Evolutionary conservation across 2,888 invertebrate species (phyloP).

Genomic region (Tenthredo amoena): DNA sequence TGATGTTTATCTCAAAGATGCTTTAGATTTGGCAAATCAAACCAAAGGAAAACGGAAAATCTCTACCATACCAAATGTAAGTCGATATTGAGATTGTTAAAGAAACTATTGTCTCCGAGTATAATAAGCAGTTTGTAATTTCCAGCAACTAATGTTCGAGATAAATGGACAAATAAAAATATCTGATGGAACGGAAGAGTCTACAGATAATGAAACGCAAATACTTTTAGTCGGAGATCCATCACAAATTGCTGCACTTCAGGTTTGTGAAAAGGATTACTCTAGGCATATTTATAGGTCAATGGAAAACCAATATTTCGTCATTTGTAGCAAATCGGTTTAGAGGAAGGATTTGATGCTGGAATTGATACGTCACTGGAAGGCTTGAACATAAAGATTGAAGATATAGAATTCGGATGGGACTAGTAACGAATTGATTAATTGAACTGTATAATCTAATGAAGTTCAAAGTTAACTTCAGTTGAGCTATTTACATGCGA

Average conservation of each 20-base stretch:
- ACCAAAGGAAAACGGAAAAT: slow-evolving; percentile 50
- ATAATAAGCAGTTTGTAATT: neutral
- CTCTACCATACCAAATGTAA: slow-evolving; percentile 58
- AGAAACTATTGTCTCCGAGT: neutral
- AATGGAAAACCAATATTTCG: slow-evolving; percentile 26
- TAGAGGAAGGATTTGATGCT: slow-evolving; percentile 70
- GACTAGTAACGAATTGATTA: slow-evolving; percentile 58
- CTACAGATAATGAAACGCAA: slow-evolving; percentile 71
- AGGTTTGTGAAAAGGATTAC: slow-evolving; percentile 59
- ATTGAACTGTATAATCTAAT: slow-evolving; percentile 26
- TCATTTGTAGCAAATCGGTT: slow-evolving; percentile 67
- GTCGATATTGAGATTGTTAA: slow-evolving; percentile 16
- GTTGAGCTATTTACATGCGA: neutral
- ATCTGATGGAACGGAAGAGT: slow-evolving; percentile 64
- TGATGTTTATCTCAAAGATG: slow-evolving; percentile 68
- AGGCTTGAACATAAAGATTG: slow-evolving; percentile 73
- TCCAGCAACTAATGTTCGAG: slow-evolving; percentile 60
- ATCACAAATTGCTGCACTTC: slow-evolving; percentile 71
- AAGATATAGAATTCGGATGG: slow-evolving; percentile 73
- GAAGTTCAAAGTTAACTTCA: neutral
- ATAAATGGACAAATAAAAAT: slow-evolving; percentile 68
- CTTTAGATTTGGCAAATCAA: slow-evolving; percentile 54
- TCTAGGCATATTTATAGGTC: slow-evolving; percentile 10
- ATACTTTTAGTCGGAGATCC: slow-evolving; percentile 72
- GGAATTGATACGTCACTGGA: slow-evolving; percentile 72